Base-by-base conservation (phyloP, 2,888 invertebrate genomes). In the Cynaeus angustus region DNA sequence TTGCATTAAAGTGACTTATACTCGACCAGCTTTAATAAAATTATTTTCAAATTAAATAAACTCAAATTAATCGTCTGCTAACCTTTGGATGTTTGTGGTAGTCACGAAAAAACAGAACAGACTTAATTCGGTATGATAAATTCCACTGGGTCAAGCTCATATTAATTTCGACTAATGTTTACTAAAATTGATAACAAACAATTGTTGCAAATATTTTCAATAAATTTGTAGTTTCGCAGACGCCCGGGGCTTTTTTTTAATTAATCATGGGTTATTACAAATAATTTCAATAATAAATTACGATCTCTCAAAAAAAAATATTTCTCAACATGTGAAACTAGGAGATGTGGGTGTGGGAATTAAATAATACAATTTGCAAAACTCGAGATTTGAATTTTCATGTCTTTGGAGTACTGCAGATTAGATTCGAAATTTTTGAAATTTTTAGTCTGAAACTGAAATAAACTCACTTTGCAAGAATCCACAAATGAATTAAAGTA, bases 401-500 rank as follows among this genome's bases (percentile, higher is more conserved):
- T n/a, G n/a, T n/a, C n/a, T n/a, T n/a, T n/a, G n/a, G n/a, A n/a
- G n/a, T n/a, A n/a, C n/a, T n/a, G n/a, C n/a, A n/a, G n/a, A n/a
- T n/a, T n/a, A n/a, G n/a, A n/a, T n/a, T n/a, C n/a, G n/a, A n/a
- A n/a, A n/a, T n/a, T n/a, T n/a, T n/a, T n/a, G n/a, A n/a, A n/a
- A 28, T 7, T 5, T 28, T 28, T 28, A 7, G 28, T 33, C 3
- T 6, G 6, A 4, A 4, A 4, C 6, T 33, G 33, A 33, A 33
- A 2, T 28, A 7, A 5, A 28, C 28, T 7, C 7, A 28, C 55
- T 55, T n/a, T n/a, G n/a, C n/a, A n/a, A n/a, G n/a, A n/a, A n/a
- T n/a, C n/a, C n/a, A n/a, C n/a, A 55, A 65, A 55, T 43, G 55
- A 65, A 55, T 65, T 55, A 65, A 65, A 55, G 65, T 37, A 65